Evolutionary conservation across 2,888 invertebrate genomes (phyloP).

Genomic region (Himalopsyche tibetana): DNA sequence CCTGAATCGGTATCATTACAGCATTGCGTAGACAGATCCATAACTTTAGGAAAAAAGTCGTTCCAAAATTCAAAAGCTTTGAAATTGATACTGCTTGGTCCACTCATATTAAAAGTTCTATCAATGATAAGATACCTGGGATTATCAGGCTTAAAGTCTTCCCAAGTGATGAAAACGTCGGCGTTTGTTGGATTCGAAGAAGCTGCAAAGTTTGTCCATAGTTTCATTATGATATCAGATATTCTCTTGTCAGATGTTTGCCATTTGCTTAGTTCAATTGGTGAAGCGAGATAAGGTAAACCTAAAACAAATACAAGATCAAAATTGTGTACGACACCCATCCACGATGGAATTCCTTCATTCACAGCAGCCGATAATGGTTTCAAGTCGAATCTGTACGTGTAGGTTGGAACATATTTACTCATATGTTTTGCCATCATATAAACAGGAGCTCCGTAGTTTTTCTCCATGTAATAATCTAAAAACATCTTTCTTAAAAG

Average conservation of each 20-base stretch:
- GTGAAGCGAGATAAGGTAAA: conserved; percentile 83
- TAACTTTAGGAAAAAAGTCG: conserved; percentile 86
- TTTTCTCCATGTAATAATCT: conserved; percentile 86
- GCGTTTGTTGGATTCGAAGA: conserved; percentile 83
- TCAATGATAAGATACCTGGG: conserved; percentile 86
- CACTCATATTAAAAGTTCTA: conserved; percentile 86
- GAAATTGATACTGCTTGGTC: conserved; percentile 82
- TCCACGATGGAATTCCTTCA: conserved; percentile 85
- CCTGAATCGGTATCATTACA: conserved; percentile 78
- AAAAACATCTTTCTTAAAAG: conserved; percentile 81
- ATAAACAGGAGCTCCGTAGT: conserved; percentile 84
- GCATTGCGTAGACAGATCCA: conserved; percentile 84
- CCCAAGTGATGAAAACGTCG: conserved; percentile 87
- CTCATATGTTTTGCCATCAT: conserved; percentile 82
- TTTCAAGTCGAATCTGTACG: conserved; percentile 87
- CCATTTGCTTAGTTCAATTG: conserved; percentile 82
- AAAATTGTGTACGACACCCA: conserved; percentile 87
- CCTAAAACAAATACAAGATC: conserved; percentile 90
- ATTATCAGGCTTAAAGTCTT: conserved; percentile 80
- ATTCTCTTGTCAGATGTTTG: conserved; percentile 86
- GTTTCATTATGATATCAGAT: conserved; percentile 87
- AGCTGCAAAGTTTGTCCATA: conserved; percentile 88
- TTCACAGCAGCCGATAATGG: conserved; percentile 81
- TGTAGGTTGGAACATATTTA: conserved; percentile 79
- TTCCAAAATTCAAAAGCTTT: conserved; percentile 91